Evolutionary conservation across 2,113 vertebrate genomes (phyloP).

Genomic region (Copsychus sechellarum): DNA sequence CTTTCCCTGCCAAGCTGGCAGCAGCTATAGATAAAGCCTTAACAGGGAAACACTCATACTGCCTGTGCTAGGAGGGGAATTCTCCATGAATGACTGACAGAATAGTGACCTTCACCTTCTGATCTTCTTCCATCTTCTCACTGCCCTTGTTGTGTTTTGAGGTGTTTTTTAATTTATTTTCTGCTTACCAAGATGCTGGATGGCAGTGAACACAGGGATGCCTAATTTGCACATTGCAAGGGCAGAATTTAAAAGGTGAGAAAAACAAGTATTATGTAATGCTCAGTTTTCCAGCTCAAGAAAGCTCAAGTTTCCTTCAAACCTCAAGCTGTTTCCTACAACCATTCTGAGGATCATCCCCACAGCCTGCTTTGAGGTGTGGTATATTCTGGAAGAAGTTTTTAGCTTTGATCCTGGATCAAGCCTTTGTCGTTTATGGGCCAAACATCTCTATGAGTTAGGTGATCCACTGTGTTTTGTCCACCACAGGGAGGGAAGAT

Average conservation of each 20-base stretch:
- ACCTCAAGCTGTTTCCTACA: background rate
- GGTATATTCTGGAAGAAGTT: background rate
- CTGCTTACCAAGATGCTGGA: background rate
- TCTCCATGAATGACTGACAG: background rate
- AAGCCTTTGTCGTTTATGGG: background rate
- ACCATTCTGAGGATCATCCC: background rate
- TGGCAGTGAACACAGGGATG: background rate
- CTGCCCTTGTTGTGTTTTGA: background rate
- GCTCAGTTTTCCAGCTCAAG: background rate
- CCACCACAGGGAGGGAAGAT: background rate
- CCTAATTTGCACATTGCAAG: background rate
- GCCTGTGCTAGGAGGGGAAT: background rate
- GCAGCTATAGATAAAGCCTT: background rate
- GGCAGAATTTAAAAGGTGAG: slow-evolving; percentile 24
- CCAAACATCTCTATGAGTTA: background rate
- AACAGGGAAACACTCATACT: background rate
- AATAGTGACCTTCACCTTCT: background rate
- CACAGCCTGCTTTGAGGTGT: background rate
- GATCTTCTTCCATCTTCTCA: background rate
- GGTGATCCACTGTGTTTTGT: background rate
- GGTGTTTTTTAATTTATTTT: background rate
- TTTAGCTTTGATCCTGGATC: background rate
- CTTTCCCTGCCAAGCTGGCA: slow-evolving; percentile 43
- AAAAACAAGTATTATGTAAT: slow-evolving; percentile 24
- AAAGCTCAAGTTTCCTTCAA: background rate